Conservation (phyloP, 2,888 invertebrate species). For the Pseudococcus viburni region DNA sequence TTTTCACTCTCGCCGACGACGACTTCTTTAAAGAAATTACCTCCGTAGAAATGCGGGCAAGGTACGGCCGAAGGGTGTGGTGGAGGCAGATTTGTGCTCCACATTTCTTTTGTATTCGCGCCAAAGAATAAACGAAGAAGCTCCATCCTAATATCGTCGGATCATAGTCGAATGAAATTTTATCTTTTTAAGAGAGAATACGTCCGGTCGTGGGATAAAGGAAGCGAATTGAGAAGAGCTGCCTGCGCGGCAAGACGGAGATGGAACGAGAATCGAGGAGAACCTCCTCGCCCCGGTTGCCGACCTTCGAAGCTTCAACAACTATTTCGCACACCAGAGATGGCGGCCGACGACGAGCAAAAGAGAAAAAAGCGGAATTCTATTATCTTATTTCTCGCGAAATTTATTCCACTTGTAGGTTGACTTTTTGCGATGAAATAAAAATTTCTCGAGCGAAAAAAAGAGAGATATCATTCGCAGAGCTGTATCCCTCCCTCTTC, state of each 20-base stretch:
- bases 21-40: conserved; percentile 14
- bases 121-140: conserved; percentile 7
- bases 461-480: conserved; percentile 38
- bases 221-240: neutral
- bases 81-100: neutral
- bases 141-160: conserved; percentile 9
- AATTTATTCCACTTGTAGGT: conserved; percentile 45
- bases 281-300: neutral
- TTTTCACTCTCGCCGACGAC: neutral
- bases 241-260: neutral
- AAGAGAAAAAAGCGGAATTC: conserved; percentile 31
- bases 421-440: conserved; percentile 45
- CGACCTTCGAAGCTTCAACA: neutral
- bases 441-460: conserved; percentile 54
- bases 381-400: conserved; percentile 41
- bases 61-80: neutral
- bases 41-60: neutral
- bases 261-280: neutral
- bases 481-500: neutral
- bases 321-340: neutral
- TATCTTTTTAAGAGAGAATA: neutral
- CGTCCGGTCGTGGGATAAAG: neutral
- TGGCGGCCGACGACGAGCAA: neutral
- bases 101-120: conserved; percentile 18
- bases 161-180: conserved; percentile 18